Base-by-base conservation (phyloP, 1,140 invertebrate genomes). In the Doryteuthis pealeii region DNA sequence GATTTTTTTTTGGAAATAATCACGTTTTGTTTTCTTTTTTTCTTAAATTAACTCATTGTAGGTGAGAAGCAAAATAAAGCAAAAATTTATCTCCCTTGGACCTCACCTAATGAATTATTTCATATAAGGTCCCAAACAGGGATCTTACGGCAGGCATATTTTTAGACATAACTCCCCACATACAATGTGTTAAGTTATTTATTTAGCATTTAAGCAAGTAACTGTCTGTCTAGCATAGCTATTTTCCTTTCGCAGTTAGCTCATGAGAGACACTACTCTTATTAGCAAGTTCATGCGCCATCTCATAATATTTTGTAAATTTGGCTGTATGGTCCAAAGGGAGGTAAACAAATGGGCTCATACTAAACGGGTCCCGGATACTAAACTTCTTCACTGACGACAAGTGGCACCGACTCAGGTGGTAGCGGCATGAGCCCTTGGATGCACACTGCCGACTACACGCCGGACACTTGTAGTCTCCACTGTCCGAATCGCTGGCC, bases 371-470 rank as follows among this genome's bases (percentile, higher is more conserved):
- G 80, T 97, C 96, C 86, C 97, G 98, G 33, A 97, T 94, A 83
- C 83, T 81, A 69, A 81, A 85, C 33, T 82, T 83, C 74, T 84
- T 83, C 15, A 85, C 82, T 45, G 81, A 83, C 5, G 82, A 85
- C 31, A 98, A 95, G 88, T 98, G 96, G 92, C 97, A 96, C 85
- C 98, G 97, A 70, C 95, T 96, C 74, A 98, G 88, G 84, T 99
- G 96, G 88, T 98, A 96, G 80, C 96, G 92, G 88, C 98, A 99
- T 1, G 96, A 96, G 40, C 96, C 96, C 88, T 98, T 98, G 1
- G 96, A 97, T 72, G 96, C 95, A 86, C 98, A 98, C 14, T 95
- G 94, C 26, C 96, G 96, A 88, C 97, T 96, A 90, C 96, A 99
- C 81, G 97, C 95, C 28, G 96, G 94, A 89, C 96, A 98, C 86